Base-by-base conservation (phyloP, 2,797 vertebrate species). In the Lagodon rhomboides region DNA sequence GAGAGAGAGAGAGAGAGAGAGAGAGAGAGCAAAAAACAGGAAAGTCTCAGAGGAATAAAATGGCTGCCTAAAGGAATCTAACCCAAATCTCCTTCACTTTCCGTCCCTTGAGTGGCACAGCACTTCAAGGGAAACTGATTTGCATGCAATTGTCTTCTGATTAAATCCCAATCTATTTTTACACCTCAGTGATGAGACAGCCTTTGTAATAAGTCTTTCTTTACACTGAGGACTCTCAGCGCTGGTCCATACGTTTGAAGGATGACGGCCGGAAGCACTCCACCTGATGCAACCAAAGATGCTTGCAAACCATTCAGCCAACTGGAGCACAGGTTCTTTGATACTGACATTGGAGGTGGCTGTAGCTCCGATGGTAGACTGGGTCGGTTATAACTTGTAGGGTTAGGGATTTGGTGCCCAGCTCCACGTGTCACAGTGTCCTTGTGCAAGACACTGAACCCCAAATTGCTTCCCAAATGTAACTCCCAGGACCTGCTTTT, bases 81-180 rank as follows among this genome's bases (percentile, higher is more conserved):
- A 89, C 85, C 88, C 83, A 90, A 87, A 83, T 92, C 63, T 85
- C 79, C 63, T 68, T 90, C 64, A 80, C 73, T 89, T 84, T 85
- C 75, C 8, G 22, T 93, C 92, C 91, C 89, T 59, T 61, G 84
- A 85, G 83, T 83, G 77, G 85, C 61, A 84, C 54, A 70, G 81
- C 85, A 87, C 87, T 91, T 94, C 80, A 90, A 90, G 83, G 85
- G 88, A 80, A 86, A 90, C 80, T 84, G 88, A 91, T 94, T 92
- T 92, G 85, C 90, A 82, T 89, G 83, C 88, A 87, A 82, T 86
- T 87, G 81, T 88, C 82, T 73, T 81, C 91, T 92, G 88, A 94
- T 91, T 90, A 86, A 91, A 90, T 89, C 71, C 73, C 82, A 77
- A 90, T 88, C 85, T 93, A 92, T 91, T 92, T 89, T 89, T 85